phyloP scores from a whole-genome alignment of 2,888 invertebrate genomes.

The Heliconius ismenius region DNA sequence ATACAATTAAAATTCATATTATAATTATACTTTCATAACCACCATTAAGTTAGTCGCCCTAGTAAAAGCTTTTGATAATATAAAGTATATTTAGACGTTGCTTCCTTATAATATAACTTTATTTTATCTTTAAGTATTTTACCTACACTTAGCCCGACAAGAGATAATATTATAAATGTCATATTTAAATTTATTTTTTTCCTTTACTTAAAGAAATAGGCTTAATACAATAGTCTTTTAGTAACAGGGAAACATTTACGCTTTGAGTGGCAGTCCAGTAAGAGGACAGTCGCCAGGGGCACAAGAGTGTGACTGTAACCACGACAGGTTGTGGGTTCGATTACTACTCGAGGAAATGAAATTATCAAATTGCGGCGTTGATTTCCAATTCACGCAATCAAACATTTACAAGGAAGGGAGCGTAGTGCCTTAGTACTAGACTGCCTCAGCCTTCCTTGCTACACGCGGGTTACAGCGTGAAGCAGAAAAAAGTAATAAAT shows the following conservation, averaged over 20 bases:
- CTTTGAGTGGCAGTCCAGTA: neutral
- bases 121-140: neutral
- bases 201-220: neutral
- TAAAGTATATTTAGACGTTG: neutral
- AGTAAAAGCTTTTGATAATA: neutral
- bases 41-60: neutral
- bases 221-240: neutral
- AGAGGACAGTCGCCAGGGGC: no score
- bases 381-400: no score
- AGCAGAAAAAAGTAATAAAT: neutral
- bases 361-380: no score
- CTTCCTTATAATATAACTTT: neutral
- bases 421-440: no score
- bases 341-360: no score
- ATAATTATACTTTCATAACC: neutral
- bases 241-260: neutral
- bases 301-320: no score
- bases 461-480: no score
- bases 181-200: neutral
- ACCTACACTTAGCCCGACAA: neutral
- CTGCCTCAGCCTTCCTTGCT: no score
- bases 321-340: no score
- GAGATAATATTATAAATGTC: neutral
- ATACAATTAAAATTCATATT: neutral
- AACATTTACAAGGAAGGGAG: no score